Base-by-base conservation (phyloP, 2,888 invertebrate species). In the Drosophila falleni region DNA sequence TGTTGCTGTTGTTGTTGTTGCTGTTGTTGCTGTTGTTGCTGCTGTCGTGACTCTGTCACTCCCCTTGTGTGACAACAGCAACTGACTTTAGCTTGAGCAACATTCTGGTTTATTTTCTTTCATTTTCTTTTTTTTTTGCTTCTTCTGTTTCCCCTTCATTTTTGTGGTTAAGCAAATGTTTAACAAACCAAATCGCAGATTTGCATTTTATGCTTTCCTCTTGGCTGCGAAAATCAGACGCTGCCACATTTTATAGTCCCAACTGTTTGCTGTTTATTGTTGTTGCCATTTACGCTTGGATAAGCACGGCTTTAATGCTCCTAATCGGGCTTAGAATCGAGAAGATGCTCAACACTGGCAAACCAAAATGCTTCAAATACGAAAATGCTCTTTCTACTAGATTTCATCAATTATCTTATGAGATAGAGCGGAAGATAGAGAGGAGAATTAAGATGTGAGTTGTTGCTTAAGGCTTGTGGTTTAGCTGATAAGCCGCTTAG, bases 161-260 rank as follows among this genome's bases (percentile, higher is more conserved):
- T 80, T 77, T 89, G 89, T 82, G 91, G 85, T 83, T 88, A 90
- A 87, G 90, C 91, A 86, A 89, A 89, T 90, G 87, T 90, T 89
- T 85, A 89, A 89, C 90, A 90, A 89, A 83, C 81, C 88, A 90
- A 89, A 85, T 86, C 87, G 74, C 77, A 79, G 87, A 89, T 90
- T 90, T 90, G 82, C 90, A 89, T 90, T 89, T 90, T 80, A 85
- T 74, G 85, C 69, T 80, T 78, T 67, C 54, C 60, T 70, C 71
- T 66, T 64, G 61, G 66, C 68, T 61, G 60, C 35, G 37, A 16
- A 62, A 74, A 74, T 74, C 65, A 62, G 74, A 35, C 55, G 54
- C 63, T 76, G 56, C 62, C 70, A 66, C 44, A 8, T 74, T 78
- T 78, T 74, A 78, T 63, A 51, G 76, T 62, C 46, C 26, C 41